These are phyloP conservation scores for Megalops cyprinoides DNA, from an alignment of 2,797 vertebrate genomes.

Conservation along the genomic window DNA sequence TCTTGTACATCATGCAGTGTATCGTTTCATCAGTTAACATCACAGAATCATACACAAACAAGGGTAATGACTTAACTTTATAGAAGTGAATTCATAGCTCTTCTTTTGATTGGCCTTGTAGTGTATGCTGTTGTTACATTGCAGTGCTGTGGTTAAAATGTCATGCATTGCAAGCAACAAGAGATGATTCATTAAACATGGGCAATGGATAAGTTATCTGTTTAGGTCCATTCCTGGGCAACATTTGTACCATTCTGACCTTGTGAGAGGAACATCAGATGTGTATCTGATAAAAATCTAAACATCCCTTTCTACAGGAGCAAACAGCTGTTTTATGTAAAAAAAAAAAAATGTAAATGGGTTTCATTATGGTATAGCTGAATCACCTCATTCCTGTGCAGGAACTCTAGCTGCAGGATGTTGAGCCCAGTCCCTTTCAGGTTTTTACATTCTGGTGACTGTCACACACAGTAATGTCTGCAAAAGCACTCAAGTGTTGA, in stretches of 20 bases:
- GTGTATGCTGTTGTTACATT: neutral
- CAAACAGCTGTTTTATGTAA: neutral
- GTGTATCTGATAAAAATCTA: neutral
- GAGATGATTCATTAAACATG: neutral
- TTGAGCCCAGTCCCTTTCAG: neutral
- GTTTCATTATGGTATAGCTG: neutral
- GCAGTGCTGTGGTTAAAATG: neutral
- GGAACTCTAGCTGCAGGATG: neutral
- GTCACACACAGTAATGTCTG: neutral
- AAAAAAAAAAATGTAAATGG: neutral
- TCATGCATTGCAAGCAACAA: neutral
- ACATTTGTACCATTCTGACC: neutral
- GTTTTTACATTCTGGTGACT: neutral
- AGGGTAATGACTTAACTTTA: too few relatives aligned
- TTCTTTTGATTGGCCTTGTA: neutral
- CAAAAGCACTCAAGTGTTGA: neutral
- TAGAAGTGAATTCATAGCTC: neutral
- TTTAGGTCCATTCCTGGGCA: neutral
- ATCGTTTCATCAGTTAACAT: neutral
- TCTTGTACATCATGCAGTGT: too few relatives aligned
- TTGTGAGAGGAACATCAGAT: neutral
- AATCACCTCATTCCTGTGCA: neutral
- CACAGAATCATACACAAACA: too few relatives aligned
- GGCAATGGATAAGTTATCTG: constrained; percentile 11
- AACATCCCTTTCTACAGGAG: neutral